Evolutionary conservation across 2,888 invertebrate species (phyloP), one percentile per base, ranked within the genome.

Genomic region (Scaptomyza polygonia): DNA sequence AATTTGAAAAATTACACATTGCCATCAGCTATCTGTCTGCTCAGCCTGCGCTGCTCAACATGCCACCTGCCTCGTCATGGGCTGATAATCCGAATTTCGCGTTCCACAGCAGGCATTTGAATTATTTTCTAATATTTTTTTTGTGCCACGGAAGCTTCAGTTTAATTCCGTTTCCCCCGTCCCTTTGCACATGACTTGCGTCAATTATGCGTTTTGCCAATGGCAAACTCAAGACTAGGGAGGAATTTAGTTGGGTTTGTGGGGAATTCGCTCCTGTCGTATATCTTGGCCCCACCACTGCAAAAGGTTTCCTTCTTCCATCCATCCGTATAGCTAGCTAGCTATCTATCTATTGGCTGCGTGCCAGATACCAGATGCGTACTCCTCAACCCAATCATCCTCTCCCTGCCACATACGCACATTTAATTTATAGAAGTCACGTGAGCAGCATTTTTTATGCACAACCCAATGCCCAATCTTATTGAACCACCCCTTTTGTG

Each of bases 351-450:
- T 72, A 52, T 58, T 58, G 30, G 52, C 49, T 49, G 45, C 52
- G 62, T 64, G 56, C 65, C 64, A 52, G 58, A 55, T 55, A 65
- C 52, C 43, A 45, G 42, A 55, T 52, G 52, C 44, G 29, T 36
- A 42, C 47, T 34, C 11, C 27, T 21, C n/a, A n/a, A 55, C 39
- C 56, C 52, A 4, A 12, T 7, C 11, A 21, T n/a, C 29, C 14
- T n/a, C 30, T 1, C 3, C 48, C 6, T 27, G n/a, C n/a, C 62
- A 57, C 29, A 56, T 45, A 72, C 68, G 67, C 73, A 83, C 77
- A 83, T 81, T 81, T 81, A 73, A 81, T 86, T 81, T 86, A 73
- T 81, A 73, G 71, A 83, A 81, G 80, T 86, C 81, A 86, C 86
- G 81, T 81, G 81, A 86, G 83, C 65, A 48, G 80, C 65, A 81